phyloP scores from a whole-genome alignment of 2,888 invertebrate species.

The Argynnis bischoffii region DNA sequence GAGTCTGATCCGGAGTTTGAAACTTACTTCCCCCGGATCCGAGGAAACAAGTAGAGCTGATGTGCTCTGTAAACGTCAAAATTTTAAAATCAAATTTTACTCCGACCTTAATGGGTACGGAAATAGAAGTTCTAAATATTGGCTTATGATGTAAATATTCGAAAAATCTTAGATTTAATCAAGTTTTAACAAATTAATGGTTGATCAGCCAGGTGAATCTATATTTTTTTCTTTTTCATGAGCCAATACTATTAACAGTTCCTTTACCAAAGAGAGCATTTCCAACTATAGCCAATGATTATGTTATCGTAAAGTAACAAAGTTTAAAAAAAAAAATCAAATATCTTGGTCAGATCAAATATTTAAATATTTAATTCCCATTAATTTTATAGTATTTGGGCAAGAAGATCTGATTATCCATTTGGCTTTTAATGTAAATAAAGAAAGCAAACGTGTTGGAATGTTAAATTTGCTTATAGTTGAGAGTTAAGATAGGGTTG shows the following conservation, averaged over 20 bases:
- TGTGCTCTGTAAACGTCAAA: conserved; percentile 32
- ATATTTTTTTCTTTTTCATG: conserved; percentile 1
- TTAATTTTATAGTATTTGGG: not conserved
- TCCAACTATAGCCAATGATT: not conserved
- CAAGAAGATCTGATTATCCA: not conserved
- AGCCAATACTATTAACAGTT: conserved; percentile 2
- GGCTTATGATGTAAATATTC: conserved; percentile 15
- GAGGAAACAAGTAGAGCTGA: conserved; percentile 51
- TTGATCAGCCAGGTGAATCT: not conserved
- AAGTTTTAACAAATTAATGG: conserved; percentile 4
- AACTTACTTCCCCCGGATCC: conserved; percentile 60
- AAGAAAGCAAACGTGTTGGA: conserved; percentile 57
- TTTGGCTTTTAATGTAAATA: conserved; percentile 28
- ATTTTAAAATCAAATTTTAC: not conserved
- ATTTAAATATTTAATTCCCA: not conserved
- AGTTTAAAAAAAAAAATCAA: not conserved
- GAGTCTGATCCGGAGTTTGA: conserved; percentile 76
- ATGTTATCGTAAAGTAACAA: not conserved
- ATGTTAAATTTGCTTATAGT: conserved; percentile 75
- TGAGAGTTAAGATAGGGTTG: conserved; percentile 69
- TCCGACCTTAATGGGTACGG: not conserved
- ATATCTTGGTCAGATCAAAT: not conserved
- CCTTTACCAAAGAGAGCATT: not conserved
- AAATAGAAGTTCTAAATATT: not conserved
- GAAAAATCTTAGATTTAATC: conserved; percentile 13